Conservation (phyloP, 2,113 vertebrate species). For the Spheniscus mendiculus region DNA sequence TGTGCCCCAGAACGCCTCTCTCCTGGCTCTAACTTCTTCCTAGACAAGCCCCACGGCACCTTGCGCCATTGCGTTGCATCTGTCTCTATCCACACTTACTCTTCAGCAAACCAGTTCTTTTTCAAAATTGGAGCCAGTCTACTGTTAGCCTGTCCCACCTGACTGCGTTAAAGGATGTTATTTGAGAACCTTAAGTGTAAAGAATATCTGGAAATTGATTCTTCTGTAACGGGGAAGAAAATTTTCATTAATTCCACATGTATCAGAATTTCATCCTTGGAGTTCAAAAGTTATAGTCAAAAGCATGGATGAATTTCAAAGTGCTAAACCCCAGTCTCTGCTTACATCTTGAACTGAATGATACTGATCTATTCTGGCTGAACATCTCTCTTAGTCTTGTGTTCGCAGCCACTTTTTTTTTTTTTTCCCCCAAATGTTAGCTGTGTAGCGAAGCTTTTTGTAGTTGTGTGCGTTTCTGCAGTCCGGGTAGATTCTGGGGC, state of each 20-base stretch:
- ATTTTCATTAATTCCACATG: neutral
- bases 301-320: neutral
- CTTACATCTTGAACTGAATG: neutral
- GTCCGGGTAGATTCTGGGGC: neutral
- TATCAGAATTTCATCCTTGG: neutral
- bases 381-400: neutral
- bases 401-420: neutral
- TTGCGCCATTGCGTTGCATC: accelerated
- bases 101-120: neutral
- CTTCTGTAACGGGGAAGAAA: neutral
- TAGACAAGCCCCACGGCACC: neutral
- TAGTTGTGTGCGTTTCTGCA: neutral
- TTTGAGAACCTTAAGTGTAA: neutral
- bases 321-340: neutral
- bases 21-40: neutral
- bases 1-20: neutral
- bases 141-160: neutral
- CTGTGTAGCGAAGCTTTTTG: neutral
- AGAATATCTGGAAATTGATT: neutral
- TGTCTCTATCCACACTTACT: neutral
- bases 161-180: neutral
- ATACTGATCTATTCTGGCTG: neutral
- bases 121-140: neutral
- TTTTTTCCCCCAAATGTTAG: neutral
- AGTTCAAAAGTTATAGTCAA: neutral